Evolutionary conservation across 1,140 invertebrate species (phyloP).

Genomic region (Cydia amplana): DNA sequence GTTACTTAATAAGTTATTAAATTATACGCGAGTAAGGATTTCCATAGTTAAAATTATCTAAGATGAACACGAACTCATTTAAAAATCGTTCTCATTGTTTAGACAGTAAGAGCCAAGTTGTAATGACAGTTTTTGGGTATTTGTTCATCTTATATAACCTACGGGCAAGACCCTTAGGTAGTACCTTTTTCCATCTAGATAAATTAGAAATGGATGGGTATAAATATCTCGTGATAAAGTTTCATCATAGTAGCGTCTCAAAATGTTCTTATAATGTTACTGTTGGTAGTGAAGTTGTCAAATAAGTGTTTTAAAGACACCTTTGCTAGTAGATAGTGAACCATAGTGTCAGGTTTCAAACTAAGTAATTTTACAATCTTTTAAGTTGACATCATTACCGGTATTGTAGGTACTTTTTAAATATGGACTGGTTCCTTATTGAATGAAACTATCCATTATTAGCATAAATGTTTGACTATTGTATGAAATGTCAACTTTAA

Average conservation of each 20-base stretch:
- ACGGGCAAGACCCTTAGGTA: background rate
- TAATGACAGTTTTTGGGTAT: background rate
- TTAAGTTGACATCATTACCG: background rate
- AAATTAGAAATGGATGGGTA: constrained; percentile 35
- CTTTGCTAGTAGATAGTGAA: background rate
- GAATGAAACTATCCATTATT: too few relatives aligned
- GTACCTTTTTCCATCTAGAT: background rate
- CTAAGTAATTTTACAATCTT: background rate
- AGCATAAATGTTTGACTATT: background rate
- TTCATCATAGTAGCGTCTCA: background rate
- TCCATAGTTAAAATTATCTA: background rate
- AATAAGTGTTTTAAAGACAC: background rate
- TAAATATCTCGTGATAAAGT: constrained; percentile 30
- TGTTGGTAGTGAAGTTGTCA: background rate
- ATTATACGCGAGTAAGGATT: constrained; percentile 1
- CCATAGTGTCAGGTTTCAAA: background rate
- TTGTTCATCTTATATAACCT: background rate
- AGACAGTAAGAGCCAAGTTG: background rate
- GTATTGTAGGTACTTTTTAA: too few relatives aligned
- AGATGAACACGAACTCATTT: background rate
- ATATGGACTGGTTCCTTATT: too few relatives aligned
- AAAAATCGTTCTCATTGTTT: background rate
- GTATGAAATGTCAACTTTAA: background rate
- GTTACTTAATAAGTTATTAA: constrained; percentile 38
- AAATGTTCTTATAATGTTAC: background rate